phyloP scores from a whole-genome alignment of 1,140 invertebrate species.

The Drosophila parvula region DNA sequence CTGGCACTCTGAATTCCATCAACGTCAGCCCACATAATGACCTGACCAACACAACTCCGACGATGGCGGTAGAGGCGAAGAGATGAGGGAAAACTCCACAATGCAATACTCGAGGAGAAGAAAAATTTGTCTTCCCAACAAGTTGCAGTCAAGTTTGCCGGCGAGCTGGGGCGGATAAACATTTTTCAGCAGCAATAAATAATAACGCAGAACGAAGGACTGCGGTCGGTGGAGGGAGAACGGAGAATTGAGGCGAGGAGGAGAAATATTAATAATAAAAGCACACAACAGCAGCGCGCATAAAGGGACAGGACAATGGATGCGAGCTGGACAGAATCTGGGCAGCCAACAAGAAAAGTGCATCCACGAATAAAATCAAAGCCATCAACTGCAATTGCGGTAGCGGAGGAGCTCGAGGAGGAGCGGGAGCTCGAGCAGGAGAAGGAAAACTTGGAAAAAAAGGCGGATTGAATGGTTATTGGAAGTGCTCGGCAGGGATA shows the following conservation, averaged over 20 bases:
- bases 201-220: slow-evolving; percentile 57
- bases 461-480: slow-evolving; percentile 78
- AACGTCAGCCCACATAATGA: slow-evolving; percentile 79
- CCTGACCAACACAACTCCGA: slow-evolving; percentile 59
- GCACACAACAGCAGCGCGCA: slow-evolving; percentile 69
- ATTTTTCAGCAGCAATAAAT: slow-evolving; percentile 82
- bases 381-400: slow-evolving; percentile 81
- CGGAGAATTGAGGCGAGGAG: slow-evolving; percentile 7
- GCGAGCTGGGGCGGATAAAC: slow-evolving; percentile 76
- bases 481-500: slow-evolving; percentile 55
- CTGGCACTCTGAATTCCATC: slow-evolving; percentile 66
- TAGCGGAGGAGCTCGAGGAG: slow-evolving; percentile 3
- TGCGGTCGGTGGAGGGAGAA: slow-evolving; percentile 8
- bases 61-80: background rate
- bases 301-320: slow-evolving; percentile 61
- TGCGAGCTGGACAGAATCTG: slow-evolving; percentile 58
- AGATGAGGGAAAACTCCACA: background rate
- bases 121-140: slow-evolving; percentile 77
- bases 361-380: slow-evolving; percentile 83
- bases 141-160: slow-evolving; percentile 76
- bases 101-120: slow-evolving; percentile 38
- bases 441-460: slow-evolving; percentile 22
- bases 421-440: background rate
- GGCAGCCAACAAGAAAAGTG: slow-evolving; percentile 75
- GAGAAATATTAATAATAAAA: slow-evolving; percentile 79